Evolutionary conservation across 2,113 vertebrate genomes (phyloP).

Genomic region (Corydoras sp.): DNA sequence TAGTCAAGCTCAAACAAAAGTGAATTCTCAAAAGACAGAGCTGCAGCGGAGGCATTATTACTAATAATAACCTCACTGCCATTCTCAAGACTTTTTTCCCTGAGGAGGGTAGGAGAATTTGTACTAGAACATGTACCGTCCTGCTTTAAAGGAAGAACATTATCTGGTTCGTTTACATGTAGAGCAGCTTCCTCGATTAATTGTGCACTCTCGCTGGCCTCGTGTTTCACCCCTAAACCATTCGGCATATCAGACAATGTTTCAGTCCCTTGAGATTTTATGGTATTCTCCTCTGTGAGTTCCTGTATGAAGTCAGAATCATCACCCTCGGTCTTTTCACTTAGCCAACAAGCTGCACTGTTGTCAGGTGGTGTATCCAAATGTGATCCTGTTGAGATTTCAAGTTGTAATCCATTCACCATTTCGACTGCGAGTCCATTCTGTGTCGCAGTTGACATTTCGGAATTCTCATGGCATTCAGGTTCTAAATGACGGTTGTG

Average conservation of each 20-base stretch:
- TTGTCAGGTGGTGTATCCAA: not conserved
- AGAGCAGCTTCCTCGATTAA: not conserved
- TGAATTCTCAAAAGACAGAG: conserved; percentile 72
- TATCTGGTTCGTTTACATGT: conserved; percentile 25
- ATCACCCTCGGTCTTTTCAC: not conserved
- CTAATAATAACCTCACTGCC: conserved; percentile 61
- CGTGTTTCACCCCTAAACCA: too few species aligned
- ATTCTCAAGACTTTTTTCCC: conserved; percentile 63
- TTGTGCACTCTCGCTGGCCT: too few species aligned
- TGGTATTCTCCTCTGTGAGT: not conserved
- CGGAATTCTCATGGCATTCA: not conserved
- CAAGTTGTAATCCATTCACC: not conserved
- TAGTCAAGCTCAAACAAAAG: conserved; percentile 83
- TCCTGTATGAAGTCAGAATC: not conserved
- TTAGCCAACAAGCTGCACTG: not conserved
- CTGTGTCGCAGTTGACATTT: not conserved
- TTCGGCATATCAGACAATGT: too few species aligned
- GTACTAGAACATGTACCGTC: not conserved
- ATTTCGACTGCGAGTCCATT: not conserved
- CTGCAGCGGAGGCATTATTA: conserved; percentile 71
- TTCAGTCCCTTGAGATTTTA: not conserved
- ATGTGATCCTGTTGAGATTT: not conserved
- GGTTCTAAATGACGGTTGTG: not conserved
- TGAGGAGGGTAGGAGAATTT: conserved; percentile 41
- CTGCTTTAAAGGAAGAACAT: conserved; percentile 27